These are phyloP conservation scores for Nemopilema nomurai DNA, from an alignment of 30 jellyfish, hydroid and myxozoan species.

Conservation along the genomic window DNA sequence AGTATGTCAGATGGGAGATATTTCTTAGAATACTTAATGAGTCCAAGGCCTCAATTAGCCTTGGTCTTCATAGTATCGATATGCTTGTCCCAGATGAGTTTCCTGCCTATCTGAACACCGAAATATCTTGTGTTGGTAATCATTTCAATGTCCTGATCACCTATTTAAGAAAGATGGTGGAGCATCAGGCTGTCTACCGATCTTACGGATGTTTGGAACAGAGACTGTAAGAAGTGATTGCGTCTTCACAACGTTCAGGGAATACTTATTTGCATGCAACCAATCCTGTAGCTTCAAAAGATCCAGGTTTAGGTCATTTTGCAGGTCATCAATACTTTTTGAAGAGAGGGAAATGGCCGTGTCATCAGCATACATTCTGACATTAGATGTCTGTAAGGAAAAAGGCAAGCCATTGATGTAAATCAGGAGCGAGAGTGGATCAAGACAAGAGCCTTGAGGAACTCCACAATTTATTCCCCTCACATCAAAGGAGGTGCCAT, in stretches of 20 bases:
- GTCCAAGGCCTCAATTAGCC: constrained; percentile 6
- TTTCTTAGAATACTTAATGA: constrained; percentile 10
- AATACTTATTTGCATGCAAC: constrained; percentile 13
- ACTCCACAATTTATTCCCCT: constrained; percentile 12
- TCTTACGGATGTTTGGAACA: constrained; percentile 52
- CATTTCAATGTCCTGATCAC: constrained; percentile 25
- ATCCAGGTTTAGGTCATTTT: constrained; percentile 12
- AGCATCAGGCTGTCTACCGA: constrained; percentile 38
- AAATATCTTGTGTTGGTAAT: constrained; percentile 15
- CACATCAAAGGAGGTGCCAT: constrained; percentile 24
- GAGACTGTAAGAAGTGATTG: constrained; percentile 20
- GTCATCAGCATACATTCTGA: constrained; percentile 27
- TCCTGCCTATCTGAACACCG: constrained; percentile 29
- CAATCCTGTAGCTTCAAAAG: constrained; percentile 16
- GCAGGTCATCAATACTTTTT: constrained; percentile 13
- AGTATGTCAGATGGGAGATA: constrained; percentile 18
- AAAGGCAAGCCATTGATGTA: constrained; percentile 26
- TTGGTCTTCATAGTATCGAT: constrained; percentile 7
- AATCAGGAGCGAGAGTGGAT: constrained; percentile 8
- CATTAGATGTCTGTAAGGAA: constrained; percentile 19
- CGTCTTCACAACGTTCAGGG: constrained; percentile 30
- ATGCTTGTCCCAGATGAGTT: constrained; percentile 37
- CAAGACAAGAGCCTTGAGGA: constrained; percentile 28
- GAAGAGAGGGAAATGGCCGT: constrained; percentile 25
- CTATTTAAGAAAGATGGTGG: constrained; percentile 7